Evolutionary conservation across 2,797 vertebrate species (phyloP).

Genomic region (Malurus splendens): DNA sequence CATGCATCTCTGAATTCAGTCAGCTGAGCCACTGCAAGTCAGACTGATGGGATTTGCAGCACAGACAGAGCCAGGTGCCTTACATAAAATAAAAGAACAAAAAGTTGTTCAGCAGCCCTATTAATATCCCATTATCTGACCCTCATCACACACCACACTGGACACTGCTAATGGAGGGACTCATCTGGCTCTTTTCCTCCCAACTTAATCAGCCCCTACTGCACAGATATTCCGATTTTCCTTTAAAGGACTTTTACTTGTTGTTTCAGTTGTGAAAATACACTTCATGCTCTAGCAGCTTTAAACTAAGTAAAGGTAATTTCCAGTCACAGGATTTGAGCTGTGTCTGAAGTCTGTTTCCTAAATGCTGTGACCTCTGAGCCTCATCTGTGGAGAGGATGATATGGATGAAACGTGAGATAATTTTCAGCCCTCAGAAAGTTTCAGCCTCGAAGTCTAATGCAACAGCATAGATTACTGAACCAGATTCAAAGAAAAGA

Average conservation of each 20-base stretch:
- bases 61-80: neutral
- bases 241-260: neutral
- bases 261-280: neutral
- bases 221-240: neutral
- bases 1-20: neutral
- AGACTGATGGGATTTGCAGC: neutral
- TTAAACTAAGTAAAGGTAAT: neutral
- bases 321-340: neutral
- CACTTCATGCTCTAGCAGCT: neutral
- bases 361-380: neutral
- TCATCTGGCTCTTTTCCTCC: neutral
- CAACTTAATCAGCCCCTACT: neutral
- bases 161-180: neutral
- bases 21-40: neutral
- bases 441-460: neutral
- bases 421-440: neutral
- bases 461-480: neutral
- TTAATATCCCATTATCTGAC: neutral
- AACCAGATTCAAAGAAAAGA: neutral
- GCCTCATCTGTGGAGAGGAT: neutral
- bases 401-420: neutral
- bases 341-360: neutral
- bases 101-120: neutral
- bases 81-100: neutral
- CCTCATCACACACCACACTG: neutral